Evolutionary conservation across 2,113 vertebrate genomes (phyloP), one percentile per base, ranked within the genome.

Genomic region (Trogon surrucura): DNA sequence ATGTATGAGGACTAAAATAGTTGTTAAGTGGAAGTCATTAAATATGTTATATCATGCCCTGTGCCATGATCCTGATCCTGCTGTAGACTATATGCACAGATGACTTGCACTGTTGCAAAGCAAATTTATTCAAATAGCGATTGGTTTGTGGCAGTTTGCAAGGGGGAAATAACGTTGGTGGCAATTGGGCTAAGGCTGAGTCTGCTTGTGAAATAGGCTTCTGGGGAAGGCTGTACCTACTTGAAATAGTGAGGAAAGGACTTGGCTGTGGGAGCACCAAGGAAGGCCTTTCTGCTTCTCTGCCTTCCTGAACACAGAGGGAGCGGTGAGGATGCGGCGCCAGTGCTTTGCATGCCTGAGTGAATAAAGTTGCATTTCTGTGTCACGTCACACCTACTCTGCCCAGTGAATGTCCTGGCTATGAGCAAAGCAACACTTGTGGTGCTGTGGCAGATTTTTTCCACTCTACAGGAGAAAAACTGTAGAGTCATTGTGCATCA

Each of bases 111-210:
- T 70, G 62, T 22, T 62, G 26, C 34, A 25, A 23, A 62, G 50
- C 16, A 36, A 30, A 29, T 12, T 30, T 22, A 22, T 0, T 79
- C 16, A 11, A 21, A 57, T 26, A 51, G 36, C 11, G 17, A 14
- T 1, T 19, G 30, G 10, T 4, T 1, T 4, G 16, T 3, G 3
- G 6, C 27, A 29, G 3, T 60, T 54, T 54, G n/a, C 71, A 70
- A 9, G n/a, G 13, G 41, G n/a, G 56, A 8, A 3, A 2, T 6
- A 21, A 26, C 0, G 0, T 0, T 50, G 30, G 9, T 53, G n/a
- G 41, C 36, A 44, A 0, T 7, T 20, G 67, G 30, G 19, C 61
- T 72, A 10, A 51, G 56, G 30, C 53, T 0, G 0, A 15, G 26
- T 64, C 64, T 73, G 32, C 56, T 5, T 3, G 32, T 71, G n/a